Evolutionary conservation across 2,888 invertebrate species (phyloP), one percentile per base, ranked within the genome.

Genomic region (Gymnosoma rotundatum): DNA sequence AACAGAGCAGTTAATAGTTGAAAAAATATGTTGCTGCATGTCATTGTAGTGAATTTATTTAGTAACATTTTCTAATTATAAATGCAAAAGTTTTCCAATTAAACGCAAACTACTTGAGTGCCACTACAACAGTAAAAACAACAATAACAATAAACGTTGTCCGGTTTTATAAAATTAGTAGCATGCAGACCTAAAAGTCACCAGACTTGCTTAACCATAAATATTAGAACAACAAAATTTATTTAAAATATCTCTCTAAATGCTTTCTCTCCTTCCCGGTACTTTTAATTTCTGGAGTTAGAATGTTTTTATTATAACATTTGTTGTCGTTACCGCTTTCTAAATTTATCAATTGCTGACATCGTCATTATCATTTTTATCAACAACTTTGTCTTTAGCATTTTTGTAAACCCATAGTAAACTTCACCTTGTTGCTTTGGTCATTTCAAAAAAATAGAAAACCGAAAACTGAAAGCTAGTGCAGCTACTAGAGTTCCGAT

Each of bases 21-120:
- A 16, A 1, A 60, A 36, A 21, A 16, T 56, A 18, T 12, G 25
- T 83, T 73, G 61, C 78, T 76, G 80, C 83, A 73, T 63, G 72
- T 76, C 58, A 63, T 76, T 79, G 70, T 73, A 67, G 61, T 58
- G 56, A 72, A 80, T 80, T 80, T 69, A 80, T 83, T 83, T 80
- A 73, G 83, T 50, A 84, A 80, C 67, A 76, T 73, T 69, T 81
- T 81, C 69, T 84, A 84, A 84, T 84, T 81, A 81, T 80, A 78
- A 80, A 67, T 80, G 61, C 45, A 58, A 80, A 83, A 83, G 76
- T 83, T 83, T 83, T 83, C 83, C 80, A 83, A 84, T 81, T 81
- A 81, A 84, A 81, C 45, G 74, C 64, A 78, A 84, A 81, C 80
- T 84, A 76, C 54, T 80, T 48, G 45, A 73, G 63, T 56, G 48